Conservation (phyloP, 2,888 invertebrate genomes). For the Frankliniella intonsa region DNA sequence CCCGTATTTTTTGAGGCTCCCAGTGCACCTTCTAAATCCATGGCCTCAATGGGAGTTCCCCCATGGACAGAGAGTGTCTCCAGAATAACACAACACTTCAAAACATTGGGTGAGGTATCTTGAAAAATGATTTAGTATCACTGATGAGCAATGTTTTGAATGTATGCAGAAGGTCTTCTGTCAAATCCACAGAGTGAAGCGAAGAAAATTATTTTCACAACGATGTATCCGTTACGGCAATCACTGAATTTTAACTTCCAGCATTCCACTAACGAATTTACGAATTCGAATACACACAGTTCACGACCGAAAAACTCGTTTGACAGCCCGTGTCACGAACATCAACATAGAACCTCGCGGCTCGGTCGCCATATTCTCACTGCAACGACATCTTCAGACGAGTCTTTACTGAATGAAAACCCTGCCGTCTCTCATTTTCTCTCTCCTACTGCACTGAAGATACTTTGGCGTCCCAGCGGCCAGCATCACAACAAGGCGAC, state of each 20-base stretch:
- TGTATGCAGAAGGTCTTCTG: conserved; percentile 3
- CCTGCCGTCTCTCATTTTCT: not conserved
- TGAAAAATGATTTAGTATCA: not conserved
- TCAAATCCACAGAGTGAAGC: not conserved
- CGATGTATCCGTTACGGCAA: not conserved
- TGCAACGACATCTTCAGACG: conserved; percentile 16
- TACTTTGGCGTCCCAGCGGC: not conserved
- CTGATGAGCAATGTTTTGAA: not conserved
- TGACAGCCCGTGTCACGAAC: not conserved
- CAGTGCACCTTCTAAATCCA: not conserved
- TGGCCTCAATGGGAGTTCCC: not conserved
- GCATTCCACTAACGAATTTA: not conserved
- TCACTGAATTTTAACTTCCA: not conserved
- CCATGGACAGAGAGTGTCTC: not conserved
- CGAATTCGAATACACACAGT: not conserved
- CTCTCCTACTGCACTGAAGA: not conserved
- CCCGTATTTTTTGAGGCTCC: not conserved
- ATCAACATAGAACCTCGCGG: conserved; percentile 14
- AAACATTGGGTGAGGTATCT: not conserved
- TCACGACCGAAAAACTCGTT: not conserved
- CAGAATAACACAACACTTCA: not conserved
- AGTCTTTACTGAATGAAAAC: not conserved
- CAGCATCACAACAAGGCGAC: not conserved
- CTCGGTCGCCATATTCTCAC: conserved; percentile 24
- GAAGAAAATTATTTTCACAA: not conserved